phyloP scores from a whole-genome alignment of 2,888 invertebrate genomes.

The Gibbula magus region DNA sequence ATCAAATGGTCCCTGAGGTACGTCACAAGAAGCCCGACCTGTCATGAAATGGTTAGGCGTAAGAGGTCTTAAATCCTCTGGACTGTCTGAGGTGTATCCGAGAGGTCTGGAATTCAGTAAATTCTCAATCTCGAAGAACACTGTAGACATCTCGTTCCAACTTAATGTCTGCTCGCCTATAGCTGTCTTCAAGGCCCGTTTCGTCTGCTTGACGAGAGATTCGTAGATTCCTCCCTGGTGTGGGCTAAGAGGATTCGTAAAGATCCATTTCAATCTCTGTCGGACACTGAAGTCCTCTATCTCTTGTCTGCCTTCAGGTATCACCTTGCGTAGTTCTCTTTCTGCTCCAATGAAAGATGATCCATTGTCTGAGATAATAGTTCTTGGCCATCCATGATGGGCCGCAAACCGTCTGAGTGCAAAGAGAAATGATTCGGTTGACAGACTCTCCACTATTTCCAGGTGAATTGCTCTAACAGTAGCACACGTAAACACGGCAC shows the following conservation, averaged over 20 bases:
- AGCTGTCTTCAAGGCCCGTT: slow-evolving; percentile 13
- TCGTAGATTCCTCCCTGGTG: slow-evolving; percentile 34
- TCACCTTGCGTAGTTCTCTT: slow-evolving; percentile 16
- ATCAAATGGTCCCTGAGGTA: slow-evolving; percentile 26
- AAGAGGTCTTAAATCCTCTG: slow-evolving; percentile 21
- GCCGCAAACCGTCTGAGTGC: slow-evolving; percentile 29
- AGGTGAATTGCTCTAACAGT: no score
- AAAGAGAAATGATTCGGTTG: slow-evolving; percentile 27
- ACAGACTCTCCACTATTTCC: no score
- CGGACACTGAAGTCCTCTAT: slow-evolving; percentile 15
- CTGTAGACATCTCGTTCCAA: slow-evolving; percentile 31
- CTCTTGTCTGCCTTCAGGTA: slow-evolving; percentile 14
- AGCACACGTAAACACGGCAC: no score
- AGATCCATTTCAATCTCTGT: slow-evolving; percentile 24
- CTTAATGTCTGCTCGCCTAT: slow-evolving; percentile 23
- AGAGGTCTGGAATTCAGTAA: slow-evolving; percentile 33
- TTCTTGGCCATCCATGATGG: slow-evolving; percentile 27
- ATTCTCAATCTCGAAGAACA: slow-evolving; percentile 18
- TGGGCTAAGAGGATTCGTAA: slow-evolving; percentile 20
- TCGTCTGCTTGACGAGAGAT: slow-evolving; percentile 26
- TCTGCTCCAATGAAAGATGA: not conserved
- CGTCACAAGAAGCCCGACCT: slow-evolving; percentile 24
- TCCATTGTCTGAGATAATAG: slow-evolving; percentile 28
- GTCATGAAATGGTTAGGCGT: slow-evolving; percentile 35
- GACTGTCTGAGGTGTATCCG: slow-evolving; percentile 21